Evolutionary conservation across 2,113 vertebrate genomes (phyloP).

Genomic region (Chloropsis hardwickii): DNA sequence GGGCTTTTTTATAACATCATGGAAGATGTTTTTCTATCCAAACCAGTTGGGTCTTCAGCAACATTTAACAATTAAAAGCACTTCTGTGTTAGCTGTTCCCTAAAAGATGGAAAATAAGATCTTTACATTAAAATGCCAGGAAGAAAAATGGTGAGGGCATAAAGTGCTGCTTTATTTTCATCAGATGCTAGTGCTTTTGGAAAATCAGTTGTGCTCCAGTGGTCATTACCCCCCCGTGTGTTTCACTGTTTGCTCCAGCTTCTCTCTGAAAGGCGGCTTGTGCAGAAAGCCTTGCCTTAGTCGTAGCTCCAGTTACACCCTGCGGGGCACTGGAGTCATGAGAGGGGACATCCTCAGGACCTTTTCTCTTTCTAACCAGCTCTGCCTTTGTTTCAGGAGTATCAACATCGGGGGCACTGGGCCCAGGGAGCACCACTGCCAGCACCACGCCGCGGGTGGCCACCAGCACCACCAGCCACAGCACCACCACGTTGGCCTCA

Average conservation of each 20-base stretch:
- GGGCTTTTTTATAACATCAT: background rate
- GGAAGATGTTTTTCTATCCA: background rate
- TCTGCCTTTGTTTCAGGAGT: slow-evolving; percentile 73
- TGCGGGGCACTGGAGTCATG: fast-evolving
- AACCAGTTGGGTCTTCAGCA: background rate
- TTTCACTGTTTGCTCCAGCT: background rate
- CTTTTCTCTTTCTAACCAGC: background rate
- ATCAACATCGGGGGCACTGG: slow-evolving; percentile 81
- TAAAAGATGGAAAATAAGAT: slow-evolving; percentile 26
- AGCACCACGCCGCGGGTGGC: slow-evolving; percentile 77
- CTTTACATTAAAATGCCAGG: slow-evolving; percentile 38
- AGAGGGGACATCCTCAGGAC: background rate
- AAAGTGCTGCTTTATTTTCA: slow-evolving; percentile 26
- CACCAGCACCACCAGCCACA: slow-evolving; percentile 63
- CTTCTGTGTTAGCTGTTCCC: slow-evolving; percentile 8
- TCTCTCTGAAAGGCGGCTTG: background rate
- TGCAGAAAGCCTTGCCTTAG: background rate
- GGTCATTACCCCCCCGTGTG: background rate
- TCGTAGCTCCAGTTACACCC: background rate
- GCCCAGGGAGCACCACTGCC: slow-evolving; percentile 77
- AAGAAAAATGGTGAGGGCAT: slow-evolving; percentile 13
- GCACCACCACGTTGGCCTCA: slow-evolving; percentile 70
- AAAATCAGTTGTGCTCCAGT: background rate
- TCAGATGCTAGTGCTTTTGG: background rate
- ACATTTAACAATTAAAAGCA: background rate